Evolutionary conservation across 1,140 invertebrate species (phyloP).

Genomic region (Drosophila erecta): DNA sequence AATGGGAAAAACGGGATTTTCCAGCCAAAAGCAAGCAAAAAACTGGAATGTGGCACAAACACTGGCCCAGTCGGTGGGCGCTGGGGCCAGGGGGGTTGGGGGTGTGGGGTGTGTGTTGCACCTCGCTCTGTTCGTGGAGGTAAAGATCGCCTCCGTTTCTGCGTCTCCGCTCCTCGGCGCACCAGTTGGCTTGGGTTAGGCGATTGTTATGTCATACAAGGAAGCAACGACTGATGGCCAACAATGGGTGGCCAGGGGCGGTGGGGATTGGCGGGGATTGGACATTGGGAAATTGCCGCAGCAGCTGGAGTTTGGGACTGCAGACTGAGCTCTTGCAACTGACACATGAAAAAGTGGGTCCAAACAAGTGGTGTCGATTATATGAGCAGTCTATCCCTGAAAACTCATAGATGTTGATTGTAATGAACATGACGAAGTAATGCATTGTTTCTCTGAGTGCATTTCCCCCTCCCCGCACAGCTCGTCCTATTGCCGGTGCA

Average conservation of each 20-base stretch:
- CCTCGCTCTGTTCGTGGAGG: slow-evolving; percentile 58
- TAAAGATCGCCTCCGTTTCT: slow-evolving; percentile 72
- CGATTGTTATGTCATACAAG: slow-evolving; percentile 77
- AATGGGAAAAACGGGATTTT: slow-evolving; percentile 79
- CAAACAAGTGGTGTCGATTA: too few species aligned
- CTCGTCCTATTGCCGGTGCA: slow-evolving; percentile 19
- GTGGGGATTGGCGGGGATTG: slow-evolving; percentile 14
- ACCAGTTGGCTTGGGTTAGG: slow-evolving; percentile 46
- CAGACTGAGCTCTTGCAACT: neutral
- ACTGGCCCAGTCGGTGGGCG: slow-evolving; percentile 6
- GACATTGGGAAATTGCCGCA: slow-evolving; percentile 32
- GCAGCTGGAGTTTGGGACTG: slow-evolving; percentile 27
- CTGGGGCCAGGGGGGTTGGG: neutral
- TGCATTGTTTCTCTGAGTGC: neutral
- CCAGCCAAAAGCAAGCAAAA: slow-evolving; percentile 48
- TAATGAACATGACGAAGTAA: too few species aligned
- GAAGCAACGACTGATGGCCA: slow-evolving; percentile 77
- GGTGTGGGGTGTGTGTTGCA: slow-evolving; percentile 11
- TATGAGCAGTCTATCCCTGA: too few species aligned
- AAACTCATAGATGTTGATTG: too few species aligned
- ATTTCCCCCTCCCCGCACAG: slow-evolving; percentile 39
- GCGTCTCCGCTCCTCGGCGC: slow-evolving; percentile 13
- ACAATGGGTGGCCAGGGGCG: slow-evolving; percentile 37
- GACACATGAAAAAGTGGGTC: neutral
- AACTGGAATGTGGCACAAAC: slow-evolving; percentile 78